Base-by-base conservation (phyloP, 2,797 vertebrate genomes). In the Gymnothorax reevesii region DNA sequence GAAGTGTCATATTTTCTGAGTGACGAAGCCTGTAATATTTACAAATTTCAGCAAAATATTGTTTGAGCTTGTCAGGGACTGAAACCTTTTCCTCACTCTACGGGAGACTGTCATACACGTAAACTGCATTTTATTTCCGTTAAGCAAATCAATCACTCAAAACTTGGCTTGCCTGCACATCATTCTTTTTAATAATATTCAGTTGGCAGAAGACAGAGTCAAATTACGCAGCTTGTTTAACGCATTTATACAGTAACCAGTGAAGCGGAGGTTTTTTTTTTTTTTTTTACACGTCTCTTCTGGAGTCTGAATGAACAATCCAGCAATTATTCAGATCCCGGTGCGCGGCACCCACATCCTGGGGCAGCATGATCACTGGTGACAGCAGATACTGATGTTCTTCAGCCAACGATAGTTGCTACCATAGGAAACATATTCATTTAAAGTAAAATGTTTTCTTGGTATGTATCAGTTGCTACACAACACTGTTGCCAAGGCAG, bases 151-250 rank as follows among this genome's bases (percentile, higher is more conserved):
- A 9, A 80, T 54, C 15, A 80, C 77, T 80, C 77, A 55, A n/a
- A n/a, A 80, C 22, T 80, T 55, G 77, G 17, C 52, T 80, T 17
- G n/a, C 12, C 17, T 54, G 17, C 55, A 80, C 7, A 80, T 55
- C 17, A 80, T 55, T 0, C 22, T 54, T 55, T n/a, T 80, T 80
- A 55, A 80, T 22, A 80, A 22, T 80, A 80, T 80, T 54, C 52
- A 54, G 15, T 55, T 80, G 77, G 49, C 77, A 80, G 52, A 80
- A 80, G 52, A 17, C 77, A 80, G 52, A 55, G 55, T 17, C 49
- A 80, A 80, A 80, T 80, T 80, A 80, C 49, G n/a, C 52, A 80
- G 77, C 77, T 80, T 80, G 52, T 80, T 8, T 80, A 10, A 80
- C 17, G 5, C 49, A 55, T 55, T 80, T 55, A 52, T 77, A 20